Base-by-base conservation (phyloP, 2,797 vertebrate species). In the Smutsia temminckii region DNA sequence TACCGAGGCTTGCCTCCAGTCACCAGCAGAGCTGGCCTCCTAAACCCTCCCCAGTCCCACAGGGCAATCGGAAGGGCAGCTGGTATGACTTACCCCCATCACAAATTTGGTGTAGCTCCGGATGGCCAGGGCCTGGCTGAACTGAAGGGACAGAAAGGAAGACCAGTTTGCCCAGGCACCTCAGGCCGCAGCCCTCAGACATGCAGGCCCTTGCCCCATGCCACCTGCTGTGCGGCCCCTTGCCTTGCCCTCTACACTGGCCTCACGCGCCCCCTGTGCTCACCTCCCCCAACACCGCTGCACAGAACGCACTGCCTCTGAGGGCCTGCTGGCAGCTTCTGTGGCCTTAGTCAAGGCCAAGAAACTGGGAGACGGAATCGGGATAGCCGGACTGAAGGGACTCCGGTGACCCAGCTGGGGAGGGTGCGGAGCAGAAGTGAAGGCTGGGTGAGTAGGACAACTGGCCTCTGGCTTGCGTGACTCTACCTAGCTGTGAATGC, bases 101-200 rank as follows among this genome's bases (percentile, higher is more conserved):
- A 99, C 99, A 63, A 99, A 99, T 94, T 99, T 99, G 0, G 99
- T 99, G 98, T 99, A 99, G 98, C 99, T 99, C 88, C 99, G 98
- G 57, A 99, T 98, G 91, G 99, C 99, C 1, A 99, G 98, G 2
- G 99, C 99, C 96, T 99, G 99, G 97, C 98, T 99, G 98, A 99
- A 99, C 99, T 99, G 98, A 42, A 98, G 85, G 96, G 79, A 96
- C 16, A 94, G 93, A 97, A 97, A 94, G 21, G 81, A 86, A 74
- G 66, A 78, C 46, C 0, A 0, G 6, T 85, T 95, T 53, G 90
- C 57, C 29, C 3, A 11, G 57, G 55, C 0, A 42, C 13, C 63
- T 7, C 0, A 1, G 72, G 85, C 42, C 0, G 10, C 46, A 78
- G 90, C 18, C n/a, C 5, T 63, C 61, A 63, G 72, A 77, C 0